Evolutionary conservation across 2,888 invertebrate genomes (phyloP).

Genomic region (Chaitophorus viminalis): DNA sequence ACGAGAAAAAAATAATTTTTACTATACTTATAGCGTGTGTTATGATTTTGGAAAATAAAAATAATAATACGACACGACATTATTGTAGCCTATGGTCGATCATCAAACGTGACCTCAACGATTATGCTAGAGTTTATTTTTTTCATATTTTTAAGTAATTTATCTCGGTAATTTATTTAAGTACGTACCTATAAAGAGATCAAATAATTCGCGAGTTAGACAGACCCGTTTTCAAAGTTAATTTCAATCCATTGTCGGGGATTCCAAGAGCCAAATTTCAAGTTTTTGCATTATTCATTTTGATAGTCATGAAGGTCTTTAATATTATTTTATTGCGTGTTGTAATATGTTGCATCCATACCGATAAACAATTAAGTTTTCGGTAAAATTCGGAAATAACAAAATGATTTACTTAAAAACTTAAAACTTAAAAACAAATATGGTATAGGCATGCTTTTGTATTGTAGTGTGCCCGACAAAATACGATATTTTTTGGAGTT

Average conservation of each 20-base stretch:
- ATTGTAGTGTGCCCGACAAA: not conserved
- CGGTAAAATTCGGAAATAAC: constrained; percentile 18
- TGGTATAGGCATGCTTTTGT: not conserved
- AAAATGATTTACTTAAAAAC: constrained; percentile 57
- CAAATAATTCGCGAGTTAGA: constrained; percentile 23
- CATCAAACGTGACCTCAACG: constrained; percentile 8
- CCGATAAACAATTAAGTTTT: constrained; percentile 48
- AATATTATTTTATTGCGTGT: constrained; percentile 60
- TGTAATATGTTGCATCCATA: constrained; percentile 41
- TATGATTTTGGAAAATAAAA: not conserved
- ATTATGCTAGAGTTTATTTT: constrained; percentile 9
- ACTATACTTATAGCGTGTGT: not conserved
- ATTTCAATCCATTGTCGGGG: constrained; percentile 52
- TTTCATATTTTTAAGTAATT: constrained; percentile 39
- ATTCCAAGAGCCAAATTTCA: constrained; percentile 25
- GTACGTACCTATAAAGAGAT: constrained; percentile 36
- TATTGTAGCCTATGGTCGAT: not conserved
- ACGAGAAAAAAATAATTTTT: not conserved
- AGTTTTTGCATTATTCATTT: constrained; percentile 58
- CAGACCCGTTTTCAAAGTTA: constrained; percentile 49
- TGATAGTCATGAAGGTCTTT: constrained; percentile 48
- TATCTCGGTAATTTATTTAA: constrained; percentile 47
- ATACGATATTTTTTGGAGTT: not conserved
- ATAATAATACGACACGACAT: no score
- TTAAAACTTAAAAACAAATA: constrained; percentile 16